phyloP scores from a whole-genome alignment of 2,888 invertebrate species.

The Leucania comma region DNA sequence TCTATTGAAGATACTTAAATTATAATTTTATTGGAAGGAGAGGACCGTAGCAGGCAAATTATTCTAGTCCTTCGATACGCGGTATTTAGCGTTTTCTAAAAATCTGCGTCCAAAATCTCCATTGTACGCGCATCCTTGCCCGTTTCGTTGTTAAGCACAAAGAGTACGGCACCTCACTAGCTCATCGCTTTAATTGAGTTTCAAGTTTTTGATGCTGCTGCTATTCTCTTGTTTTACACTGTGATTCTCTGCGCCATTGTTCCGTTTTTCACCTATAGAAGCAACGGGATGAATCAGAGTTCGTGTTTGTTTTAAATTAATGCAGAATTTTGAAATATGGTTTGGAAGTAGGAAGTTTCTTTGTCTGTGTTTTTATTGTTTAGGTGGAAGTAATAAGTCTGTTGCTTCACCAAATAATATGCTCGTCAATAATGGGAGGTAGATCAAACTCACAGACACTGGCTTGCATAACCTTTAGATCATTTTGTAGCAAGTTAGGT shows the following conservation, averaged over 20 bases:
- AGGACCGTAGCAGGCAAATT: no score
- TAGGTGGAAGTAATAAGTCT: neutral
- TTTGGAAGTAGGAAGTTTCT: neutral
- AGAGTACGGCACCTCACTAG: slow-evolving; percentile 66
- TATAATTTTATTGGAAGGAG: no score
- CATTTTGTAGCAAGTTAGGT: no score
- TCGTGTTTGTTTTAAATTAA: slow-evolving; percentile 41
- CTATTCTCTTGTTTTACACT: slow-evolving; percentile 53
- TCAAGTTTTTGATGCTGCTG: slow-evolving; percentile 70
- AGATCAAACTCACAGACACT: neutral
- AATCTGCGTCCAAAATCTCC: neutral
- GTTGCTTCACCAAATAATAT: neutral
- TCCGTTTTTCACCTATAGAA: slow-evolving; percentile 34
- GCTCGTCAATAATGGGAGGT: neutral
- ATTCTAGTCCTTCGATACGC: no score
- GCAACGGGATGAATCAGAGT: slow-evolving; percentile 27
- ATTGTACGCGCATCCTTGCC: slow-evolving; percentile 21
- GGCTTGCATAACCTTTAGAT: neutral
- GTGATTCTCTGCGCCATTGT: slow-evolving; percentile 60
- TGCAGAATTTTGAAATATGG: slow-evolving; percentile 9
- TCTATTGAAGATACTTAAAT: no score
- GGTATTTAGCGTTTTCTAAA: neutral
- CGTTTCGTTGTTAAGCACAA: slow-evolving; percentile 54
- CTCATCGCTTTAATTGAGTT: slow-evolving; percentile 78
- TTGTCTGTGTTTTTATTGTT: neutral